Percentiles rank a stretch among this genome's conserved stretches.
These are phyloP conservation scores for Calidris pugnax DNA, from an alignment of 2,113 vertebrate species.

Conservation along the genomic window DNA sequence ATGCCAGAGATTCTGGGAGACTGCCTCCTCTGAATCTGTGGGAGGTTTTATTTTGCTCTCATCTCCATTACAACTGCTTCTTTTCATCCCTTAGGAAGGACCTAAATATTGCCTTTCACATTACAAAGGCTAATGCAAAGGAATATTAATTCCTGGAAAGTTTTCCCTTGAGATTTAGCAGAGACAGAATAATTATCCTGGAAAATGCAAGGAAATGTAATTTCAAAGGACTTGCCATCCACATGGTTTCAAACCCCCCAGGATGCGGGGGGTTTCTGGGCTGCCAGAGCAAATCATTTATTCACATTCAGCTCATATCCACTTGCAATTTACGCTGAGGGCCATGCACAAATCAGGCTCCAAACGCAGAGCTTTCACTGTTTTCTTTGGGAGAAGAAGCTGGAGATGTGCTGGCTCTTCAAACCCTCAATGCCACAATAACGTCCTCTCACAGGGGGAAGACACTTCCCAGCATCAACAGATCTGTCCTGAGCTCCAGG, in stretches of 20 bases:
- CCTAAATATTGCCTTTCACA: conserved; percentile 38
- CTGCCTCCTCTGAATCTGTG: neutral
- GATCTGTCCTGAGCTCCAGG: neutral
- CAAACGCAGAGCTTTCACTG: neutral
- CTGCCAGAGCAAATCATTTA: neutral
- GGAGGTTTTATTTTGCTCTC: conserved; percentile 38
- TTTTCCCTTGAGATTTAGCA: neutral
- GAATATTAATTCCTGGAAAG: conserved; percentile 42
- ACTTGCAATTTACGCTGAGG: neutral
- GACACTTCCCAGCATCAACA: neutral
- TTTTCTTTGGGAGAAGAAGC: neutral
- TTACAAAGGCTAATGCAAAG: neutral
- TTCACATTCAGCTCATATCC: neutral
- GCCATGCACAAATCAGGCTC: neutral
- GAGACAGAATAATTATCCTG: neutral
- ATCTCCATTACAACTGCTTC: conserved; percentile 12
- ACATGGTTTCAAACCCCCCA: neutral
- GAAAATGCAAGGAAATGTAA: neutral
- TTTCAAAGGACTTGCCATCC: neutral
- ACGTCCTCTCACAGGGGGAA: neutral
- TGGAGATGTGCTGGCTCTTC: neutral
- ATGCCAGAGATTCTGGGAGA: neutral
- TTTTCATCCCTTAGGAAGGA: conserved; percentile 8
- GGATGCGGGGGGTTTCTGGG: too few species aligned
- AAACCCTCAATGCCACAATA: neutral